Evolutionary conservation across 2,888 invertebrate genomes (phyloP), one percentile per base, ranked within the genome.

Genomic region (Phoronis australis): DNA sequence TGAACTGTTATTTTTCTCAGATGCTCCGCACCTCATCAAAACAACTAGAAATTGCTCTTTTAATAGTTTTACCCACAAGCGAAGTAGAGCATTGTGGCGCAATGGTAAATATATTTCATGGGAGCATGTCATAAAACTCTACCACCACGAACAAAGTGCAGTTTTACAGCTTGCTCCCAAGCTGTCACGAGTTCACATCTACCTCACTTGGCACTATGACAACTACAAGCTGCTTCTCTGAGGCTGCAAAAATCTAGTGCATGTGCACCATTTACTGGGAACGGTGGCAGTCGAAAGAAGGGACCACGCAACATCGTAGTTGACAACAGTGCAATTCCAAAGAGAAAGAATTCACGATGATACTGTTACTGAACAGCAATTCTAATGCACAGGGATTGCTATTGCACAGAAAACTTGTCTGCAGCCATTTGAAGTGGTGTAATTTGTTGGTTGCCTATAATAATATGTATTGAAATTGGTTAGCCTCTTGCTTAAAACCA

Each of bases 11-110:
- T 50, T 52, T 20, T 43, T 55, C 6, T 52, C 50, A 18, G 52
- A 55, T 42, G 46, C 47, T 15, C 55, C 55, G 12, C 48, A 55
- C 31, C 43, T 55, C 3, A 20, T 50, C 9, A 52, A 55, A 48
- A 52, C 55, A 21, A 37, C 50, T 1, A n/a, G 52, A 22, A 55
- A 52, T 15, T 52, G 52, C 42, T 55, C 49, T 37, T 35, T 41
- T 27, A 50, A 42, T 37, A 50, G 48, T 20, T 38, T 37, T 26
- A 35, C 45, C 1, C 45, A 52, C 23, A 44, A 31, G 15, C 50
- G 40, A 23, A 42, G 48, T 2, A 47, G 52, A n/a, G 37, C 40
- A 35, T 20, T 50, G 9, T 55, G 52, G 55, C 9, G 31, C 9
- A 38, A 47, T 45, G 52, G 50, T 1, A 47, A 47, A 25, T 49